These are phyloP conservation scores for Melanogrammus aeglefinus DNA, from an alignment of 2,797 vertebrate genomes.

Conservation along the genomic window DNA sequence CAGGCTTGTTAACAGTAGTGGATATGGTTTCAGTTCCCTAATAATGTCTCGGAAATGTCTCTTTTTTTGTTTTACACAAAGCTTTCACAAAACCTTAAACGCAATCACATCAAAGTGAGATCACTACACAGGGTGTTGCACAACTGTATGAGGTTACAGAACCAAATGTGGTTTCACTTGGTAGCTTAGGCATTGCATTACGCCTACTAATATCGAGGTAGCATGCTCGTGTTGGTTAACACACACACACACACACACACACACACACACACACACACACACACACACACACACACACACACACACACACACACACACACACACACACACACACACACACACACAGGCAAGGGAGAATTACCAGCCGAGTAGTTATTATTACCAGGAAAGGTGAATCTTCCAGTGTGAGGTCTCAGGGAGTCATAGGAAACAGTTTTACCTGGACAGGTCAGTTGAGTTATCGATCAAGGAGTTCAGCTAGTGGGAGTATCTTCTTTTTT, in stretches of 20 bases:
- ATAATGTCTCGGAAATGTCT: neutral
- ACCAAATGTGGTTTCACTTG: too few relatives aligned
- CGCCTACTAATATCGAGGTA: neutral
- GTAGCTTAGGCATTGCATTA: neutral
- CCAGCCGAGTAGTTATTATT: slow-evolving; percentile 36
- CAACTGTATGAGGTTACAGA: neutral
- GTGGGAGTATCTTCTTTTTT: neutral
- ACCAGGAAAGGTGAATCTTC: slow-evolving; percentile 60
- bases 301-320: neutral
- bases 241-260: neutral
- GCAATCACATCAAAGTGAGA: neutral
- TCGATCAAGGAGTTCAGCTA: slow-evolving; percentile 11
- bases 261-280: neutral
- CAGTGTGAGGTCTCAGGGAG: slow-evolving; percentile 65
- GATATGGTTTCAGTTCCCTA: neutral
- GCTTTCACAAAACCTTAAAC: too few relatives aligned
- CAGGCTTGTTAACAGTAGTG: too few relatives aligned
- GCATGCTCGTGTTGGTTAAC: neutral
- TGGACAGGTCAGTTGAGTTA: slow-evolving; percentile 60
- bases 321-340: slow-evolving; percentile 2
- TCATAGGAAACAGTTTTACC: slow-evolving; percentile 71
- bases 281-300: neutral
- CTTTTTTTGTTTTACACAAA: neutral
- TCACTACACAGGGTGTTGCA: neutral
- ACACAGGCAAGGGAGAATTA: slow-evolving; percentile 20